These are phyloP conservation scores for Xiphophorus couchianus DNA, from an alignment of 2,113 vertebrate species.

Conservation along the genomic window DNA sequence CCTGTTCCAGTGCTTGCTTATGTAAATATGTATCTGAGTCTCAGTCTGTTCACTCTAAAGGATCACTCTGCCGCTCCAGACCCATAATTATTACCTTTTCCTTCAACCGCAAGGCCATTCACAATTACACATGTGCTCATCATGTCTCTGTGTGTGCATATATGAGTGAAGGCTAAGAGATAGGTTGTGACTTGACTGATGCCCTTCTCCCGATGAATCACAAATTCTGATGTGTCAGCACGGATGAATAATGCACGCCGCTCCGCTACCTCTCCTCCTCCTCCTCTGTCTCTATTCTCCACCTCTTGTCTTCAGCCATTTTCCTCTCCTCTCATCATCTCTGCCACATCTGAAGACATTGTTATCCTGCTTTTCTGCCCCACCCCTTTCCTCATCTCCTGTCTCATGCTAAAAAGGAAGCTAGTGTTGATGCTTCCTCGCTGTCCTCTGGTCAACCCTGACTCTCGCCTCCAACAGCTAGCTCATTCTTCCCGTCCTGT, in stretches of 20 bases:
- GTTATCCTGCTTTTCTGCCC: constrained; percentile 37
- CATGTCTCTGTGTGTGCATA: constrained; percentile 32
- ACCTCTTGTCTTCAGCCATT: constrained; percentile 72
- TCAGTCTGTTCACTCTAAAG: constrained; percentile 9
- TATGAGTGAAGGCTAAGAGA: constrained; percentile 65
- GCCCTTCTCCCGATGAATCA: constrained; percentile 79
- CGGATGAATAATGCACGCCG: constrained; percentile 78
- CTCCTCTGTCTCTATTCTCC: constrained; percentile 58
- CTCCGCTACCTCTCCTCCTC: constrained; percentile 53
- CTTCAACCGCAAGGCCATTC: constrained; percentile 30
- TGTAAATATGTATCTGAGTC: constrained; percentile 14
- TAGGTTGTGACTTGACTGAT: constrained; percentile 74
- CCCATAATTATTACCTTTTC: constrained; percentile 31
- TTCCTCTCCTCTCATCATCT: constrained; percentile 68
- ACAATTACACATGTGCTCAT: constrained; percentile 15
- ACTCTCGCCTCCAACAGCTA: constrained; percentile 12
- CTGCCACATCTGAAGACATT: constrained; percentile 71
- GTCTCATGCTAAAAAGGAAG: constrained; percentile 39
- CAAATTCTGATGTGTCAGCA: constrained; percentile 79
- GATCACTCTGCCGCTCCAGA: constrained; percentile 15
- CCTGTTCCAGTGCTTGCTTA: neutral
- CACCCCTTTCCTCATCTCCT: constrained; percentile 12
- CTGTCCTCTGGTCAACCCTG: constrained; percentile 56
- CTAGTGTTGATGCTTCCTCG: constrained; percentile 4
- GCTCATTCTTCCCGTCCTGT: constrained; percentile 31